These are phyloP conservation scores for Spinus pinus DNA, from an alignment of 2,797 vertebrate genomes.

Conservation along the genomic window DNA sequence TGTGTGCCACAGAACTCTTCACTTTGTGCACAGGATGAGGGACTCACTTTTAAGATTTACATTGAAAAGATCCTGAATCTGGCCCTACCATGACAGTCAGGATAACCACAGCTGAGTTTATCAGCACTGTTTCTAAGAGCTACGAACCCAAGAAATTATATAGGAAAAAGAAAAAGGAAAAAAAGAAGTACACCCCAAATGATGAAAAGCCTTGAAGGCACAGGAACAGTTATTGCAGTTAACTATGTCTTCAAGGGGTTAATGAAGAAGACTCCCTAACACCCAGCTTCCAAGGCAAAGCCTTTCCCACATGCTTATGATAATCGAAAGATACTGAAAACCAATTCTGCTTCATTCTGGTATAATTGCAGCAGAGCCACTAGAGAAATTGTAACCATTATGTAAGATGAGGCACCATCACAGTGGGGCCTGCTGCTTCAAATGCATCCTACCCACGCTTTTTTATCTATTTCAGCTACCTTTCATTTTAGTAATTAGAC, in stretches of 20 bases:
- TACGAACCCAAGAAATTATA: background rate
- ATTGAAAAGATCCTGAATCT: background rate
- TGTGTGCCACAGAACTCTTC: background rate
- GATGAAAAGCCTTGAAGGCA: background rate
- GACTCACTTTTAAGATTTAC: background rate
- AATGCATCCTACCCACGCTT: background rate
- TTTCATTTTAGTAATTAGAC: slow-evolving; percentile 43
- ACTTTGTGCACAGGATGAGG: background rate
- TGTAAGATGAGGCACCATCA: slow-evolving; percentile 31
- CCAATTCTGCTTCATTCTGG: slow-evolving; percentile 42
- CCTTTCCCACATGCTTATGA: background rate
- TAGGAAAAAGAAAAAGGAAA: background rate
- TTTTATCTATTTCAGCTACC: slow-evolving; percentile 36
- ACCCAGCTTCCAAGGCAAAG: background rate
- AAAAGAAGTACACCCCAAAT: background rate
- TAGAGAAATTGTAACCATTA: slow-evolving; percentile 42
- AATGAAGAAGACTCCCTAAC: slow-evolving; percentile 12
- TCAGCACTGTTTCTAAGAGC: background rate
- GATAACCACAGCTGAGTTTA: background rate
- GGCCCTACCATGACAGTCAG: background rate
- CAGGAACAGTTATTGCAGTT: background rate
- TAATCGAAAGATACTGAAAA: slow-evolving; percentile 47
- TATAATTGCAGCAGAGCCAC: slow-evolving; percentile 35
- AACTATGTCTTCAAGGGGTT: slow-evolving; percentile 4
- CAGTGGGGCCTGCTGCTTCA: slow-evolving; percentile 13